Conservation (phyloP, 2,113 vertebrate species). For the Turdus rufiventris region DNA sequence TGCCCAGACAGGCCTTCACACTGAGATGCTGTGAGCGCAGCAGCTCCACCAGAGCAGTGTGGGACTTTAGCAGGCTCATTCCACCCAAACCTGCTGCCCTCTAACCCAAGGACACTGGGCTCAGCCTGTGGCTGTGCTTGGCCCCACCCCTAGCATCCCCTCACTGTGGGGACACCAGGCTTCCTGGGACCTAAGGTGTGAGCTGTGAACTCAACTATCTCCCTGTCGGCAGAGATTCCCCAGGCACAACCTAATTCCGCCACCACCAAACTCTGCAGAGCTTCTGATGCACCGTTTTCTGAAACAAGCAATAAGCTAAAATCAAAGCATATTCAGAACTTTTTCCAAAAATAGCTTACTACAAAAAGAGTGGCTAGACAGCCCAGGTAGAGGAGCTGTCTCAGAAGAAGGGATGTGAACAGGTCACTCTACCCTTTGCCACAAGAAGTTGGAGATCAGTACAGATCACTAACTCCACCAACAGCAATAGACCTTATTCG, state of each 20-base stretch:
- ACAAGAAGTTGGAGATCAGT: not conserved
- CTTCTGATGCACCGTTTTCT: not conserved
- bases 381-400: not conserved
- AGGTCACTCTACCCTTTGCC: not conserved
- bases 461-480: not conserved
- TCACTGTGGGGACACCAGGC: not conserved
- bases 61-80: not conserved
- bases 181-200: not conserved
- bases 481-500: not conserved
- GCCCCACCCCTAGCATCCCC: not conserved
- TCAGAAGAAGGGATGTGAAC: not conserved
- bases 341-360: not conserved
- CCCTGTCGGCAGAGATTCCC: not conserved
- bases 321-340: not conserved
- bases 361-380: not conserved
- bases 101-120: not conserved
- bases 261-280: not conserved
- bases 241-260: fast-evolving
- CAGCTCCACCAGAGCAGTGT: not conserved
- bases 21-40: not conserved
- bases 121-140: not conserved
- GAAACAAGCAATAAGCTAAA: not conserved
- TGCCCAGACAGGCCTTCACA: not conserved
- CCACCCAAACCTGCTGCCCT: not conserved
- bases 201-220: not conserved